Conservation (phyloP, 2,113 vertebrate species). For the Regulus satrapa region DNA sequence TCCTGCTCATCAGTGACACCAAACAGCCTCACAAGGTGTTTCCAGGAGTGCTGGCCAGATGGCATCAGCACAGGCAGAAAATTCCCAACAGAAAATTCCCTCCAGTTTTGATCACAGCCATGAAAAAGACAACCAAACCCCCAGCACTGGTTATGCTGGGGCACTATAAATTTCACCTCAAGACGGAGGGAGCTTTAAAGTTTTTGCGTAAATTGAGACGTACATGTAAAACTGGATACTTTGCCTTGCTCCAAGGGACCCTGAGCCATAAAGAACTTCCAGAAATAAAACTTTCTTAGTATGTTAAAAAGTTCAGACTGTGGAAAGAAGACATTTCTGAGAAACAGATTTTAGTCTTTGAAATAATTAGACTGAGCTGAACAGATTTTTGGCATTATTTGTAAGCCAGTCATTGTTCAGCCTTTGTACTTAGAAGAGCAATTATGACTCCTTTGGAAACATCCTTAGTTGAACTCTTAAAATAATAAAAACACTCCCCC, state of each 20-base stretch:
- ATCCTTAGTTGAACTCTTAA: constrained; percentile 65
- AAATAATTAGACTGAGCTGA: constrained; percentile 61
- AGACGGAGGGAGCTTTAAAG: background rate
- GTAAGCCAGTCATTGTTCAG: constrained; percentile 60
- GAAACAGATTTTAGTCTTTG: constrained; percentile 40
- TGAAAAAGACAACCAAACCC: background rate
- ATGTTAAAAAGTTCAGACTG: background rate
- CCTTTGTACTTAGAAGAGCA: constrained; percentile 59
- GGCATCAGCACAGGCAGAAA: background rate
- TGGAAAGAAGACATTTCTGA: constrained; percentile 26
- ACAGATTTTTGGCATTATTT: constrained; percentile 62
- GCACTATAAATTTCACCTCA: background rate
- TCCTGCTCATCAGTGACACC: background rate
- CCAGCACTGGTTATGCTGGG: background rate
- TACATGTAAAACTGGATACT: background rate
- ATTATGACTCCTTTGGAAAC: constrained; percentile 64
- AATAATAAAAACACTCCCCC: constrained; percentile 67
- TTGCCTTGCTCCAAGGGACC: background rate
- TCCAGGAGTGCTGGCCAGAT: background rate
- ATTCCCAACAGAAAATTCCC: background rate
- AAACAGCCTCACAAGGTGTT: background rate
- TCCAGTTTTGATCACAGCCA: background rate
- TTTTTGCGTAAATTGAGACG: background rate
- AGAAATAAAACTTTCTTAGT: background rate
- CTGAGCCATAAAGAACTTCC: background rate